Percentiles rank a stretch among this genome's conserved stretches.
Conservation (phyloP, 1,140 invertebrate genomes). For the Pinna nobilis region DNA sequence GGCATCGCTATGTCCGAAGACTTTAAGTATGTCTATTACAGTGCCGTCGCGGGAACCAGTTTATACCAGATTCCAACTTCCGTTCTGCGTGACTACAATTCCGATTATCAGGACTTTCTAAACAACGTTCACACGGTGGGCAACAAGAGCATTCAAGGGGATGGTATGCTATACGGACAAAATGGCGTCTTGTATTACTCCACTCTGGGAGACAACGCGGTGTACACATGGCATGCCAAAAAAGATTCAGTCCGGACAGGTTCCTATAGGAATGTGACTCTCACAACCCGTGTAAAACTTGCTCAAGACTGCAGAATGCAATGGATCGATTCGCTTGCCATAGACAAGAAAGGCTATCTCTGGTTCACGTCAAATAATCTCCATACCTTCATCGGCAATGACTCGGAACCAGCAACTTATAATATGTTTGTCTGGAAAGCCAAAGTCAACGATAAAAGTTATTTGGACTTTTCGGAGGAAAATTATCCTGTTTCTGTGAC, state of each 20-base stretch:
- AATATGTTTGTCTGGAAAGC: conserved; percentile 43
- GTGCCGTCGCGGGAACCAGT: conserved; percentile 21
- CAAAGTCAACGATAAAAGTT: conserved; percentile 30
- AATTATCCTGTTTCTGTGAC: no score
- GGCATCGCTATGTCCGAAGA: conserved; percentile 41
- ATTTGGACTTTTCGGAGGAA: background rate
- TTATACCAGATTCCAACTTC: conserved; percentile 38
- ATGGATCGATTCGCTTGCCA: conserved; percentile 33
- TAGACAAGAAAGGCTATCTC: conserved; percentile 31
- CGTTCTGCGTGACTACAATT: conserved; percentile 11
- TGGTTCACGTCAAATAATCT: conserved; percentile 44
- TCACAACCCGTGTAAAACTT: background rate
- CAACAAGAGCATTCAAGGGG: conserved; percentile 24
- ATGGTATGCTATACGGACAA: conserved; percentile 27
- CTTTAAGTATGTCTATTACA: conserved; percentile 41
- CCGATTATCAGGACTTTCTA: background rate
- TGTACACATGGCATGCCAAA: conserved; percentile 24
- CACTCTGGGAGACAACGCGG: conserved; percentile 22
- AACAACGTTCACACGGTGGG: conserved; percentile 8
- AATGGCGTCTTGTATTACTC: conserved; percentile 32
- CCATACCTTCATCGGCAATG: conserved; percentile 23
- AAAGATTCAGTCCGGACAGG: background rate
- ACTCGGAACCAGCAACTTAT: background rate
- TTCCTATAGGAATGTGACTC: background rate
- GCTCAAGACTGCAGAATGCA: conserved; percentile 17